Conservation (phyloP, 2,797 vertebrate species). For the Sylvilagus floridanus region DNA sequence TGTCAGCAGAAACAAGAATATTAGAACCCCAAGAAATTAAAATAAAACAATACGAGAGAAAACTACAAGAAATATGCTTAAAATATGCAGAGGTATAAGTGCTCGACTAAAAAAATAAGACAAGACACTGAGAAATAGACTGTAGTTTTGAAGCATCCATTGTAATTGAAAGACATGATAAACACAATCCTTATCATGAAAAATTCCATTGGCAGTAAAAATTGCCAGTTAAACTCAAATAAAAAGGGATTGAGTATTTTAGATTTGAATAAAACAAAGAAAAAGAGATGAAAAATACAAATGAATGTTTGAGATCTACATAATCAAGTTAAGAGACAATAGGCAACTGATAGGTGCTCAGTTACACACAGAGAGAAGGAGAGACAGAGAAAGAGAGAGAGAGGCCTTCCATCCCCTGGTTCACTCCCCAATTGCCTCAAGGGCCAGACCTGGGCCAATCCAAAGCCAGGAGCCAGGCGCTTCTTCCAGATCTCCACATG, state of each 20-base stretch:
- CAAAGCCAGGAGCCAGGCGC: no score
- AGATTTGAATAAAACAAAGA: neutral
- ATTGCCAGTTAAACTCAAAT: neutral
- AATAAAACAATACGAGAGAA: neutral
- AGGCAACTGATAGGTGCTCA: neutral
- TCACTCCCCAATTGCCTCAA: no score
- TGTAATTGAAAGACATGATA: neutral
- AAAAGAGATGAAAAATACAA: neutral
- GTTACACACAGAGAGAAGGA: no score
- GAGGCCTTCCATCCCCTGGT: no score
- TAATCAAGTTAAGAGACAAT: neutral
- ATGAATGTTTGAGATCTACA: neutral
- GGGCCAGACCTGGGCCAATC: no score
- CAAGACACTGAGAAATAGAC: neutral
- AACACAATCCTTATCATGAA: neutral
- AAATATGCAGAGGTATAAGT: neutral
- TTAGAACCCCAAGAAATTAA: neutral
- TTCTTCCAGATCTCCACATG: no score
- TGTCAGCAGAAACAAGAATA: neutral
- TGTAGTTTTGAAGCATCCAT: neutral
- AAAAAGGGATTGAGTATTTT: neutral
- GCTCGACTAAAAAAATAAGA: neutral
- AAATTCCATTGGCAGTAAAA: neutral
- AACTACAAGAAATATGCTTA: neutral
- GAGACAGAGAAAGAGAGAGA: no score